Conservation (phyloP, 2,113 vertebrate species). For the Aegypius monachus region DNA sequence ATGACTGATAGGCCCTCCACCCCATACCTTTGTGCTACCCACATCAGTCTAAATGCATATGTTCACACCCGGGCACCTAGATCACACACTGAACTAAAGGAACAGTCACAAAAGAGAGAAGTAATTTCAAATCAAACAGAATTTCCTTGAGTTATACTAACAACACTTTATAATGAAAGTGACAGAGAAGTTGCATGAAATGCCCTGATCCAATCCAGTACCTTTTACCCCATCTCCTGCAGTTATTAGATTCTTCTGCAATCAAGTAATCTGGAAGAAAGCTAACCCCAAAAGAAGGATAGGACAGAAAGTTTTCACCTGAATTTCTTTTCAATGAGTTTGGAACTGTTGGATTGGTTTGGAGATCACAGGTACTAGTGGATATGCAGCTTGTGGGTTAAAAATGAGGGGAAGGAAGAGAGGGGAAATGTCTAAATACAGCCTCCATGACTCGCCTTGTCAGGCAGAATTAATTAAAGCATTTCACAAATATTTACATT, state of each 20-base stretch:
- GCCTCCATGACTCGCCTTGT: neutral
- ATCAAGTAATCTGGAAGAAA: neutral
- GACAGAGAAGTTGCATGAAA: neutral
- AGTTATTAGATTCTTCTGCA: neutral
- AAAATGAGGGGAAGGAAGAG: neutral
- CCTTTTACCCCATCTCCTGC: neutral
- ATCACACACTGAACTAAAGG: conserved; percentile 10
- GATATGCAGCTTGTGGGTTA: neutral
- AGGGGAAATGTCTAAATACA: neutral
- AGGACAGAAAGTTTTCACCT: neutral
- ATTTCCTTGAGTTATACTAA: neutral
- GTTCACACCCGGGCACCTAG: conserved; percentile 22
- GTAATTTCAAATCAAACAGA: conserved; percentile 3
- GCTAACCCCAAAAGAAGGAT: neutral
- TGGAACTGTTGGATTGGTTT: neutral
- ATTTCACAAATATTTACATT: neutral
- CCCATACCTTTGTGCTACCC: conserved; percentile 61
- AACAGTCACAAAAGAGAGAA: neutral
- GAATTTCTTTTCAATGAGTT: neutral
- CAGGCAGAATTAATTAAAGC: neutral
- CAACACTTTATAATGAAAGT: neutral
- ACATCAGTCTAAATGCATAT: conserved; percentile 31
- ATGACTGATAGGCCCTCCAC: conserved; percentile 47
- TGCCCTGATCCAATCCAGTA: neutral
- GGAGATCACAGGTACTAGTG: neutral